These are phyloP conservation scores for Trichomalopsis sarcophagae DNA, from an alignment of 1,140 invertebrate species.

Conservation along the genomic window DNA sequence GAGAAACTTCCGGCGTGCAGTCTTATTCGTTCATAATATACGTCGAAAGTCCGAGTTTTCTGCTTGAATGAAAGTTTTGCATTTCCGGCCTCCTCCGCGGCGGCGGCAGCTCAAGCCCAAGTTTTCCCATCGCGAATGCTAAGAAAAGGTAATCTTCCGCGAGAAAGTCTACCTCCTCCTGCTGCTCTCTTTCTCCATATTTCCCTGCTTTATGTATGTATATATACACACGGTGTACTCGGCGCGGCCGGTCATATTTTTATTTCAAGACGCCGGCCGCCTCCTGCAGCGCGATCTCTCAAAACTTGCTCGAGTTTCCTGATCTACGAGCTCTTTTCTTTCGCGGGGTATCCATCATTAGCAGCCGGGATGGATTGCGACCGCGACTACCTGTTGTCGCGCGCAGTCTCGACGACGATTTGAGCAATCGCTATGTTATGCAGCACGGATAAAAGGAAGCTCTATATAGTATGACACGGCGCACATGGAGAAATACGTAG, in stretches of 20 bases:
- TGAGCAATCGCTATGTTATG: too few species aligned
- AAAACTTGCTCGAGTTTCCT: background rate
- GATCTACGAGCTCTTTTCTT: background rate
- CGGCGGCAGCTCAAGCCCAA: slow-evolving; percentile 7
- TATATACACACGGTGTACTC: background rate
- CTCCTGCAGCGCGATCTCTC: background rate
- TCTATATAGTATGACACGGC: too few species aligned
- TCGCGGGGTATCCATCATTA: background rate
- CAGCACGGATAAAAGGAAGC: too few species aligned
- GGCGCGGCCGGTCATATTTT: slow-evolving; percentile 3
- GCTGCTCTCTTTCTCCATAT: background rate
- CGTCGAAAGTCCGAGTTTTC: slow-evolving; percentile 48
- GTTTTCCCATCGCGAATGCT: slow-evolving; percentile 43
- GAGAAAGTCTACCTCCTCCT: slow-evolving; percentile 13
- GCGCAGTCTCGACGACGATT: too few species aligned
- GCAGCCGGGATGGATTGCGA: background rate
- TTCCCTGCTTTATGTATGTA: background rate
- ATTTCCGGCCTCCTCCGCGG: slow-evolving; percentile 26
- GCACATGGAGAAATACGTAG: background rate
- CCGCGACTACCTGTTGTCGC: background rate
- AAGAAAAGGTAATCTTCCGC: slow-evolving; percentile 40
- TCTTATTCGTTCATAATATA: slow-evolving; percentile 46
- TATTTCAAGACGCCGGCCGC: background rate
- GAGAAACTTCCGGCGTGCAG: slow-evolving; percentile 39
- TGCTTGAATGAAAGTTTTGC: slow-evolving; percentile 42